Evolutionary conservation across 92 coral and sea anemone species (phyloP).

Genomic region (Zoanthus solanderi): DNA sequence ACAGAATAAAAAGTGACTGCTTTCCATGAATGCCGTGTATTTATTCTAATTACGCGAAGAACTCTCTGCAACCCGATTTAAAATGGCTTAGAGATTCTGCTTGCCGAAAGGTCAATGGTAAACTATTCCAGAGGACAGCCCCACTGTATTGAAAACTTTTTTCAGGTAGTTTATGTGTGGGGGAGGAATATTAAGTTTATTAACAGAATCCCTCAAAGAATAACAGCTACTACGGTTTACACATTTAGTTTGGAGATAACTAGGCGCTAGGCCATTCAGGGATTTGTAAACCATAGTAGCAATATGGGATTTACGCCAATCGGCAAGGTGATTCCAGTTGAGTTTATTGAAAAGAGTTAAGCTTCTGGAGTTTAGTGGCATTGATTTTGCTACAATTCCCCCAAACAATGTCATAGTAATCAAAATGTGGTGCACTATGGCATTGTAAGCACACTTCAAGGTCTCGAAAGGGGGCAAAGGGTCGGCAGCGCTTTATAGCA

Average conservation of each 20-base stretch:
- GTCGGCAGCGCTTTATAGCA: background rate
- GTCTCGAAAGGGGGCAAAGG: too few relatives aligned
- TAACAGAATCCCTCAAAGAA: background rate
- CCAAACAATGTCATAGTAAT: too few relatives aligned
- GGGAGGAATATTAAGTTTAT: background rate
- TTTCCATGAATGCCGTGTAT: too few relatives aligned
- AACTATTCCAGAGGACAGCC: background rate
- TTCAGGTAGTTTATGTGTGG: constrained; percentile 11
- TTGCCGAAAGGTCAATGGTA: background rate
- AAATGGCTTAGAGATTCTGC: too few relatives aligned
- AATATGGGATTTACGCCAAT: background rate
- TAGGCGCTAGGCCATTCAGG: constrained; percentile 4
- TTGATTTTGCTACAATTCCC: too few relatives aligned
- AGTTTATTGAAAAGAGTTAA: background rate
- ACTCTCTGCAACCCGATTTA: too few relatives aligned
- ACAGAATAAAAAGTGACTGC: too few relatives aligned
- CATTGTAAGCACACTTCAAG: too few relatives aligned
- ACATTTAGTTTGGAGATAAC: background rate
- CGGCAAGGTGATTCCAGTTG: background rate
- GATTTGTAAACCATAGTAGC: constrained; percentile 19
- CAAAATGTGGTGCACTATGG: too few relatives aligned
- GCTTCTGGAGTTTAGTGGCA: too few relatives aligned
- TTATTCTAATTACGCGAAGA: too few relatives aligned
- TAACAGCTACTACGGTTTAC: background rate
- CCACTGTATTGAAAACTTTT: constrained; percentile 1